Base-by-base conservation (phyloP, 2,113 vertebrate genomes). In the Merops nubicus region DNA sequence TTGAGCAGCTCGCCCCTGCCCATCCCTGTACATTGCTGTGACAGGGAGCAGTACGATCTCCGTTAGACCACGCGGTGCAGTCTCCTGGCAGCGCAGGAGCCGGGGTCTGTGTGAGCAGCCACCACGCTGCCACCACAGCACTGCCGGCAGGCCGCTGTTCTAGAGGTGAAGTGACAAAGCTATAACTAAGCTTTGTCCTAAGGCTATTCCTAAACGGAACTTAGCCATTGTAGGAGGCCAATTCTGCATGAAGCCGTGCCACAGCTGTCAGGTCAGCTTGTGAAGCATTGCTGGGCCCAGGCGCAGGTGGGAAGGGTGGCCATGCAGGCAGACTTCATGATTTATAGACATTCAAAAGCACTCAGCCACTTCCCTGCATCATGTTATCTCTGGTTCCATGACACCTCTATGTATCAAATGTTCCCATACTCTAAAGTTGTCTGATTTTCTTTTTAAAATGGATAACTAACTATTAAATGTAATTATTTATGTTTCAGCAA, bases 111-210 rank as follows among this genome's bases (percentile, higher is more conserved):
- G 16, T 8, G 40, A 57, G 54, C 36, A n/a, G 2, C 51, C 14
- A 1, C 51, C 14, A 1, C 0, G 0, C 17, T 28, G 43, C 5
- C 50, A 50, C 26, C 56, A 23, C 57, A 34, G 40, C 63, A 9
- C 63, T 15, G 28, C n/a, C 56, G 38, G 57, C 9, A 19, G 40
- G n/a, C n/a, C n/a, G n/a, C n/a, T n/a, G n/a, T 14, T 51, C 53
- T 91, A 23, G 36, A 18, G 53, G 2, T 1, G 33, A 59, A 12
- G 8, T 34, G 89, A 64, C 43, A 69, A n/a, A 64, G 3, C 25
- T 4, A 15, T 67, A 69, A 31, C 20, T n/a, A n/a, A n/a, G n/a
- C n/a, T n/a, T n/a, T n/a, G n/a, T n/a, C n/a, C n/a, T n/a, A n/a
- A n/a, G n/a, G n/a, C n/a, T n/a, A 16, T 31, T 5, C 42, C 36